These are phyloP conservation scores for rabbit (Oryctolagus cuniculus) DNA, from an alignment of 2,113 vertebrate species.

Conservation along the genomic window DNA sequence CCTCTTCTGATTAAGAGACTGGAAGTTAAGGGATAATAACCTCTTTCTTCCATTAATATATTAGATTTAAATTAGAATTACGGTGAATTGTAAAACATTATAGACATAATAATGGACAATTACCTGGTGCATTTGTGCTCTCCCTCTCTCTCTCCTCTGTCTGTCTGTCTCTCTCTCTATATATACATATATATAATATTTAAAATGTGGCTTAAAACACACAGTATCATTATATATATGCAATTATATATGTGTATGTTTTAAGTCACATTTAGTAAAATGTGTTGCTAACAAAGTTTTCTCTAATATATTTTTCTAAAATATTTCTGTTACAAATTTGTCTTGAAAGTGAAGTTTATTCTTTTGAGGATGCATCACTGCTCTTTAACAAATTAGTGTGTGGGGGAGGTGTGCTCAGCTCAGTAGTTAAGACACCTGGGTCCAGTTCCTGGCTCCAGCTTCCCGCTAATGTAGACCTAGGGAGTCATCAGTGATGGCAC, in stretches of 20 bases:
- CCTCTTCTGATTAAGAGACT: not conserved
- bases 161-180: too few species aligned
- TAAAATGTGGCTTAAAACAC: not conserved
- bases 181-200: too few species aligned
- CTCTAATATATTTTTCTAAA: not conserved
- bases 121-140: not conserved
- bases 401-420: too few species aligned
- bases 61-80: not conserved
- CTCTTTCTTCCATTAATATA: not conserved
- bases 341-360: conserved; percentile 5
- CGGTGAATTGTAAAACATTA: not conserved
- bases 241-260: not conserved
- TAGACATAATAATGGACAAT: not conserved
- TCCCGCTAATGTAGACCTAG: too few species aligned
- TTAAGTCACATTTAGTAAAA: not conserved
- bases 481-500: not conserved
- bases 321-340: not conserved
- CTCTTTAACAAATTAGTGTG: not conserved
- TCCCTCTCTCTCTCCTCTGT: too few species aligned
- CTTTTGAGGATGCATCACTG: not conserved
- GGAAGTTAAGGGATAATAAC: not conserved
- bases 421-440: too few species aligned
- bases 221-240: too few species aligned
- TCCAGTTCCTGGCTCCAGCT: too few species aligned
- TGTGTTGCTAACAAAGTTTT: not conserved